Conservation (phyloP, 2,888 invertebrate genomes). For the Agriotes lineatus region DNA sequence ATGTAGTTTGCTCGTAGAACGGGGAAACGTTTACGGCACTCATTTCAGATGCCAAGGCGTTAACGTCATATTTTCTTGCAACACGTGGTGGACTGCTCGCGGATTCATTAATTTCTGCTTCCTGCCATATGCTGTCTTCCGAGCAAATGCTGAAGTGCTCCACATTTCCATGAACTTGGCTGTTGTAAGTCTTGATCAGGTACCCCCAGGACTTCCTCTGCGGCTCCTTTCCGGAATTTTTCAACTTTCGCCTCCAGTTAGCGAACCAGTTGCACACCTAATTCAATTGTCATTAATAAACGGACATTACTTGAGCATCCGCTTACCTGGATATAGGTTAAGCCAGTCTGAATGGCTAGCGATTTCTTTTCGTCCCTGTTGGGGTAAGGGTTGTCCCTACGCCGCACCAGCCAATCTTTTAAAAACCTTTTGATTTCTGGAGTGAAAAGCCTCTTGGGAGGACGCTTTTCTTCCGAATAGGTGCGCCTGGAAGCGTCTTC, state of each 20-base stretch:
- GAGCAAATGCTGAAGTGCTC: constrained; percentile 85
- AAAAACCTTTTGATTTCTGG: constrained; percentile 83
- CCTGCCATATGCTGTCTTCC: constrained; percentile 84
- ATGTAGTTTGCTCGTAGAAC: constrained; percentile 16
- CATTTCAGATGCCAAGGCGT: constrained; percentile 25
- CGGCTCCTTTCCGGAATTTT: constrained; percentile 79
- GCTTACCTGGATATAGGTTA: constrained; percentile 82
- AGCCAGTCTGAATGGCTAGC: constrained; percentile 79
- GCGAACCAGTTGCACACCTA: constrained; percentile 87
- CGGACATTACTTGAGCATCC: no score
- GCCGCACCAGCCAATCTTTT: constrained; percentile 82
- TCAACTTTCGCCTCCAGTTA: constrained; percentile 84
- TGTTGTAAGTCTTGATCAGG: constrained; percentile 78
- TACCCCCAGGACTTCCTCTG: constrained; percentile 81
- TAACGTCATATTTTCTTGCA: constrained; percentile 30
- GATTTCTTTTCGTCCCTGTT: constrained; percentile 82
- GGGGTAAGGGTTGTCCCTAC: constrained; percentile 84
- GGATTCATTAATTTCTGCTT: constrained; percentile 63
- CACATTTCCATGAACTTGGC: constrained; percentile 81
- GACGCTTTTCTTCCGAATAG: constrained; percentile 73
- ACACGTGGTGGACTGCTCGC: constrained; percentile 9
- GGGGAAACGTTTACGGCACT: constrained; percentile 27
- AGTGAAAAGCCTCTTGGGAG: constrained; percentile 80
- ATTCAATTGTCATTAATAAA: constrained; percentile 38
- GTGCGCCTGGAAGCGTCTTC: constrained; percentile 69